Evolutionary conservation across 2,888 invertebrate genomes (phyloP), one percentile per base, ranked within the genome.

Genomic region (Ormyrus labotus): DNA sequence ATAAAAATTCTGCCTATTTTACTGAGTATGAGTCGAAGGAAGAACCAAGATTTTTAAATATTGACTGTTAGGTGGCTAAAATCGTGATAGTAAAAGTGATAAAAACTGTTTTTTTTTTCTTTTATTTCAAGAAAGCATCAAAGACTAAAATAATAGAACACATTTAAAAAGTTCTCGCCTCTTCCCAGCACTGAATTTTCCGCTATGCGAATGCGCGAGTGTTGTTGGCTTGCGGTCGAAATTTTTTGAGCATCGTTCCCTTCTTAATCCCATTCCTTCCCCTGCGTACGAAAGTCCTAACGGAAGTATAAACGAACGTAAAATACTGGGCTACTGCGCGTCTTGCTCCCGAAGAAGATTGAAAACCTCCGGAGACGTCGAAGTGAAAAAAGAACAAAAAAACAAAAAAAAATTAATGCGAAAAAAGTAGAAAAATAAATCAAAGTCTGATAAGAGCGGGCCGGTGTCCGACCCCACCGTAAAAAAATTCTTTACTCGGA

Each of bases 61-160:
- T 64, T 64, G 53, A 72, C 72, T 63, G 74, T 83, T 81, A 76
- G 64, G 80, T 77, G 77, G 71, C 81, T 76, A 79, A 83, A 78
- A 13, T 45, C 13, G 6, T 60, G 60, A 13, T 57, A 55, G 68
- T 76, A 72, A 78, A 78, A 78, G 34, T 34, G 34, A 34, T 34
- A 34, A 34, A 34, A 34, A 34, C 34, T 34, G 34, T 34, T 34
- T 34, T 34, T 34, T 34, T 34, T 34, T 34, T 34, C 0, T 34
- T 34, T 34, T 34, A 58, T 48, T 68, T 6, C 19, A 77, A 77
- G 57, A 48, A 51, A 11, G 5, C n/a, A 9, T 63, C 71, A 69
- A 61, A 77, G 48, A 58, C 57, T 61, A 75, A 75, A 80, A 75
- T 6, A 6, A 71, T 60, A 58, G 53, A 65, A 61, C 75, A 48